phyloP scores from a whole-genome alignment of 2,113 vertebrate species.

The Trichechus manatus region DNA sequence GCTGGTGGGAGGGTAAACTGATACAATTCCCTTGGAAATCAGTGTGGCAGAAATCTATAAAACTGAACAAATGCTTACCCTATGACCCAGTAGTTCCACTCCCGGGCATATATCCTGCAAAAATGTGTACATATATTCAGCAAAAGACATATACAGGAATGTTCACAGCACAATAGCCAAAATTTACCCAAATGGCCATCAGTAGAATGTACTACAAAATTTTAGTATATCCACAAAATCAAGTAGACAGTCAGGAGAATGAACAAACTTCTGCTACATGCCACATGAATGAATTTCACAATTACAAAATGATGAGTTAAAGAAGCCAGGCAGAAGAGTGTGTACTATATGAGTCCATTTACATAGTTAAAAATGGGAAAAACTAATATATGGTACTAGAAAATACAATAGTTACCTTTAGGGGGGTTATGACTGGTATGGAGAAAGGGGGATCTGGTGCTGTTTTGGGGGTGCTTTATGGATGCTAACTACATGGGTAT shows the following conservation, averaged over 20 bases:
- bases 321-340: neutral
- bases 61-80: neutral
- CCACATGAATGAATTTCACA: neutral
- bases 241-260: neutral
- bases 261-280: neutral
- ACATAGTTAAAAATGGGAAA: neutral
- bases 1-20: neutral
- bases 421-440: neutral
- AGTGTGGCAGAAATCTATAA: neutral
- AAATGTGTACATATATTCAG: too few species aligned
- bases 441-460: neutral
- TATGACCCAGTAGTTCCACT: neutral
- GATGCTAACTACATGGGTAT: neutral
- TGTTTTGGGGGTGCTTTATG: neutral
- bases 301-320: neutral
- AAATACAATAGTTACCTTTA: neutral
- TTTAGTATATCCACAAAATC: too few species aligned
- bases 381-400: neutral
- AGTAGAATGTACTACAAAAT: neutral
- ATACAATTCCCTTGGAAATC: neutral
- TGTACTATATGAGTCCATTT: neutral
- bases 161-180: neutral
- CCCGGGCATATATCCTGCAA: neutral
- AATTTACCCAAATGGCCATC: neutral
- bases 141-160: neutral